These are phyloP conservation scores for Orchesella cincta DNA, from an alignment of 1,140 invertebrate species.

Conservation along the genomic window DNA sequence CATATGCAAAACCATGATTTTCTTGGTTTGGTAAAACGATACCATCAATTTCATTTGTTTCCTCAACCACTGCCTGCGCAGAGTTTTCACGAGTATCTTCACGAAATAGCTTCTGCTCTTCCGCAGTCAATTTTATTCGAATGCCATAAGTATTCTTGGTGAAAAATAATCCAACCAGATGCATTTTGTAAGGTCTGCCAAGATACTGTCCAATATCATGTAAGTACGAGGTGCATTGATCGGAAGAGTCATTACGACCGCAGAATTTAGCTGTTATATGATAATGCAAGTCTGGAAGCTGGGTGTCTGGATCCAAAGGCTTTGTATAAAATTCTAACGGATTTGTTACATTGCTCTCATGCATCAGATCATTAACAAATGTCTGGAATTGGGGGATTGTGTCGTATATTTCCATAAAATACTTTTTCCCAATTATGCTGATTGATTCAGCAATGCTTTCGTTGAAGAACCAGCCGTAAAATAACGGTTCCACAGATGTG, in stretches of 20 bases:
- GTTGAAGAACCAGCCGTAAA: conserved; percentile 37
- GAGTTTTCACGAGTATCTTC: conserved; percentile 2
- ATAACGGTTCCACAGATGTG: too few relatives aligned
- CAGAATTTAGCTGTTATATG: conserved; percentile 47
- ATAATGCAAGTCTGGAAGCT: conserved; percentile 36
- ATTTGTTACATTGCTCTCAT: not conserved
- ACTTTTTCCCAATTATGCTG: conserved; percentile 7
- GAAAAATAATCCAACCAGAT: conserved; percentile 45
- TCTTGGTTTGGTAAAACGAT: not conserved
- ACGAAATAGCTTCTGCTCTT: conserved; percentile 34
- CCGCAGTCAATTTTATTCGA: conserved; percentile 37
- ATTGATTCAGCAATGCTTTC: conserved; percentile 27
- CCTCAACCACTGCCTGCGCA: not conserved
- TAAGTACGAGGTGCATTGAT: not conserved
- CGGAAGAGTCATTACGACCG: conserved; percentile 31
- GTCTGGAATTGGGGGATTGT: conserved; percentile 28
- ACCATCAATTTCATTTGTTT: not conserved
- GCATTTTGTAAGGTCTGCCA: conserved; percentile 31
- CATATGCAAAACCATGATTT: not conserved
- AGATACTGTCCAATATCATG: conserved; percentile 16
- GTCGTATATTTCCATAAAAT: conserved; percentile 8
- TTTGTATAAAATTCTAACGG: conserved; percentile 38
- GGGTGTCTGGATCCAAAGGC: conserved; percentile 45
- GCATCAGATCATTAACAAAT: not conserved
- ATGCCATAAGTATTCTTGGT: conserved; percentile 45